These are phyloP conservation scores for Conopomorpha cramerella DNA, from an alignment of 1,140 invertebrate species.

Conservation along the genomic window DNA sequence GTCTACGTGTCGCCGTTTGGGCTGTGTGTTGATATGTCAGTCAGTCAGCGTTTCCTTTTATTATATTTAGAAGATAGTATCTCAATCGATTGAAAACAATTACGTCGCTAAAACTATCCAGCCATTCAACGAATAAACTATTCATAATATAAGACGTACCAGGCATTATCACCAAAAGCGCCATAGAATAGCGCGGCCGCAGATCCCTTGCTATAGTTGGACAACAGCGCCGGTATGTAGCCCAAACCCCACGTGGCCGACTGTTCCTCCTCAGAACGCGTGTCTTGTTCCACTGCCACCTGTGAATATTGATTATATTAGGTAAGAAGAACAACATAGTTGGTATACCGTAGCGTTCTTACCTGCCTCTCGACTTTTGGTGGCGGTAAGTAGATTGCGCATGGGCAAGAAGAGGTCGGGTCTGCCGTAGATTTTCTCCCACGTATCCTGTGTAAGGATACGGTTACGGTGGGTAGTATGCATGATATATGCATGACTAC, in stretches of 20 bases:
- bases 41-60: neutral
- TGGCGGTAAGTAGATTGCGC: too few species aligned
- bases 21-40: too few species aligned
- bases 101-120: neutral
- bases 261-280: conserved; percentile 34
- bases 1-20: too few species aligned
- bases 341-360: too few species aligned
- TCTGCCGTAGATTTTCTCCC: too few species aligned
- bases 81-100: neutral
- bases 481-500: too few species aligned
- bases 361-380: too few species aligned
- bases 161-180: conserved; percentile 34
- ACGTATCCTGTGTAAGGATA: too few species aligned
- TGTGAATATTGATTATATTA: conserved; percentile 9
- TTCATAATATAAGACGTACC: conserved; percentile 16
- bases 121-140: neutral
- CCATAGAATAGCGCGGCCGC: conserved; percentile 18
- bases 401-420: too few species aligned
- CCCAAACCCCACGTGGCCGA: conserved; percentile 27
- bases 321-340: too few species aligned
- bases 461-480: too few species aligned
- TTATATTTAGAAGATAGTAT: neutral
- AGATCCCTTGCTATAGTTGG: conserved; percentile 30
- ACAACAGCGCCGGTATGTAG: conserved; percentile 27
- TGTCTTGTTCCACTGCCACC: conserved; percentile 39